Base-by-base conservation (phyloP, 2,797 vertebrate species). In the Darevskia nairensis region DNA sequence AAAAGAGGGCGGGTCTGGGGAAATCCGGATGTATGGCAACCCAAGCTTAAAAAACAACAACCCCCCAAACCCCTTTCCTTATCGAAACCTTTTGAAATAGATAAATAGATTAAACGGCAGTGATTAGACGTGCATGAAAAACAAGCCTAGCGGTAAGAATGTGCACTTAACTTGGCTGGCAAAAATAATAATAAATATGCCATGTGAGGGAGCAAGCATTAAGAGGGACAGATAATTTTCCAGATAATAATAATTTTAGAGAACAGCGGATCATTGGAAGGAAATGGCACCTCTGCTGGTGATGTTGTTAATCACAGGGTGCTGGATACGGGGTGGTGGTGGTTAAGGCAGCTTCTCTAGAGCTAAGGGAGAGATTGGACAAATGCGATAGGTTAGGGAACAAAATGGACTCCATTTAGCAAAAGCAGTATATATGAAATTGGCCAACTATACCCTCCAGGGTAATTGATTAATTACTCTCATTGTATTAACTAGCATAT, bases 391-490 rank as follows among this genome's bases (percentile, higher is more conserved):
- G 6, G 64, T 69, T 41, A 29, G 50, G 19, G 32, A 85, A 21
- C 7, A 21, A 13, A 66, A 6, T 55, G 61, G 88, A 71, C 44
- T 19, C 35, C 32, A 35, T 39, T 74, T 74, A 5, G 32, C 2
- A 9, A 4, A 46, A 0, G 5, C 25, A 82, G 32, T 39, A 13
- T 0, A 0, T 44, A 87, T 82, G 71, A 84, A 0, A 6, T 83
- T 81, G 80, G 72, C 68, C 83, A 90, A 71, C 82, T 6, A 80
- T 9, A 50, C 44, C 82, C 41, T 86, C 85, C 27, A 2, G 82
- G 92, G 59, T 91, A 92, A 94, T 94, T 94, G 88, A 95, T 92
- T 93, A 86, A 94, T 95, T 94, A 80, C 86, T 95, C 85, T 88
- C 85, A 35, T 94, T 93, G 91, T 93, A 91, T 92, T 89, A 91